phyloP scores from a whole-genome alignment of 2,888 invertebrate genomes.

The Acanthacorydalis orientalis region DNA sequence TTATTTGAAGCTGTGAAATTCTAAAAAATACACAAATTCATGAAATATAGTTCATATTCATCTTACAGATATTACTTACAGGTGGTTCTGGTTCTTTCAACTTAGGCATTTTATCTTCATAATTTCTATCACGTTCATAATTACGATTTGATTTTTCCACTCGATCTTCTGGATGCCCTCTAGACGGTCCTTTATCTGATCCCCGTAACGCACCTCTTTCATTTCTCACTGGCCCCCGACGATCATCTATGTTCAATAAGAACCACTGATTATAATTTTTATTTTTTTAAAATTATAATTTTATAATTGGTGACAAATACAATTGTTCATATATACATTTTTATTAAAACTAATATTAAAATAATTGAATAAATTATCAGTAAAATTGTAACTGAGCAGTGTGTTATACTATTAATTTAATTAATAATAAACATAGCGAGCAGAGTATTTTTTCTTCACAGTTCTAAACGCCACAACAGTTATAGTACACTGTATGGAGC shows the following conservation, averaged over 20 bases:
- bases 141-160: slow-evolving; percentile 5
- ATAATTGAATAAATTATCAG: too few relatives aligned
- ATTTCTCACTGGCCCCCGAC: neutral
- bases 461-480: too few relatives aligned
- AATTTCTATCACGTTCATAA: slow-evolving; percentile 23
- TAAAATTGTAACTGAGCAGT: too few relatives aligned
- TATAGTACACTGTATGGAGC: too few relatives aligned
- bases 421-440: too few relatives aligned
- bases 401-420: too few relatives aligned
- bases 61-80: slow-evolving; percentile 27
- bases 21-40: slow-evolving; percentile 26
- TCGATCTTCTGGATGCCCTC: neutral
- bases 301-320: too few relatives aligned
- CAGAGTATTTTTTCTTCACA: too few relatives aligned
- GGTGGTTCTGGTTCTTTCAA: slow-evolving; percentile 56
- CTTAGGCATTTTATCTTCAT: slow-evolving; percentile 45
- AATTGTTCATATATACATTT: too few relatives aligned
- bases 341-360: too few relatives aligned
- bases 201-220: neutral
- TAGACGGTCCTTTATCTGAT: neutral
- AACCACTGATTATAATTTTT: too few relatives aligned
- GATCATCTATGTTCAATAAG: neutral
- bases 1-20: slow-evolving; percentile 62
- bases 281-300: too few relatives aligned
- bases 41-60: neutral